These are phyloP conservation scores for Anorthoa munda DNA, from an alignment of 2,888 invertebrate species.

Conservation along the genomic window DNA sequence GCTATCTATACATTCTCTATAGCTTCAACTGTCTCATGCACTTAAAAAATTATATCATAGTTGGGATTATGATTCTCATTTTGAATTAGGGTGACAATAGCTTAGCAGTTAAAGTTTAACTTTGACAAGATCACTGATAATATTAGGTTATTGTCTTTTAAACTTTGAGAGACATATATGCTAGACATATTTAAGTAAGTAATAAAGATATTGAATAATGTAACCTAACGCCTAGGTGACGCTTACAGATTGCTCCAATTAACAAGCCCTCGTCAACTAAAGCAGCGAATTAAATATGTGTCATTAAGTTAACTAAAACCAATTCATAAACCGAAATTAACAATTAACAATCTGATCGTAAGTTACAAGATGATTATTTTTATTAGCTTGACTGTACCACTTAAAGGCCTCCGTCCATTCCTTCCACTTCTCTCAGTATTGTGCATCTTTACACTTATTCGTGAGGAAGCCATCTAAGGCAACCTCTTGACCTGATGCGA, in stretches of 20 bases:
- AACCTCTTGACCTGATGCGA: too few relatives aligned
- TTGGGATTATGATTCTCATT: not conserved
- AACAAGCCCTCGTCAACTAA: conserved; percentile 14
- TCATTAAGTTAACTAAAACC: conserved; percentile 14
- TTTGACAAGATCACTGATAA: not conserved
- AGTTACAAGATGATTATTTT: not conserved
- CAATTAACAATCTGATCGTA: not conserved
- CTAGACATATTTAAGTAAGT: not conserved
- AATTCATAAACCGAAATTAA: conserved; percentile 18
- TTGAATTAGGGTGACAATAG: not conserved
- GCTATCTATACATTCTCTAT: too few relatives aligned
- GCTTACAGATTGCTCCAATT: conserved; percentile 13
- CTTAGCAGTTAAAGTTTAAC: not conserved
- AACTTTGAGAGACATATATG: conserved; percentile 8
- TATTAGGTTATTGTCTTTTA: not conserved
- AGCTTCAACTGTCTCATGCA: not conserved
- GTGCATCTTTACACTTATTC: too few relatives aligned
- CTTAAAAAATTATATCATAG: not conserved
- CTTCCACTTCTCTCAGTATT: too few relatives aligned
- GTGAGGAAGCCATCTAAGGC: too few relatives aligned
- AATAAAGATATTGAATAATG: conserved; percentile 11
- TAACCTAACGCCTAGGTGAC: not conserved
- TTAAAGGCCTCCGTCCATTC: too few relatives aligned
- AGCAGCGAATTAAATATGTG: conserved; percentile 11
- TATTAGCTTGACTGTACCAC: not conserved